A percentile compares a stretch with the other conserved stretches of the same genome.
Evolutionary conservation across 1,140 invertebrate genomes (phyloP).

Genomic region (Caenorhabditis inopinata): DNA sequence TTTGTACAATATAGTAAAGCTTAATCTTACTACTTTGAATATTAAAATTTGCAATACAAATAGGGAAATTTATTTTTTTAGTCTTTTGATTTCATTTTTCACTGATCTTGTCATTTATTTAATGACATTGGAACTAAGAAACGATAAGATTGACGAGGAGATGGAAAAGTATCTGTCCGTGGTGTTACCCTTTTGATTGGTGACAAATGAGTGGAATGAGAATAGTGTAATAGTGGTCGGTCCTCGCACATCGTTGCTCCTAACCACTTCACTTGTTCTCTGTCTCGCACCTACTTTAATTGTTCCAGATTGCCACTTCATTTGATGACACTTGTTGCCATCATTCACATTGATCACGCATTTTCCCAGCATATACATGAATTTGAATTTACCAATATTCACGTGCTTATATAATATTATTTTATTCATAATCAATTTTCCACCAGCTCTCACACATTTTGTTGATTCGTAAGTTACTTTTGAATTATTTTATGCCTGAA

Average conservation of each 20-base stretch:
- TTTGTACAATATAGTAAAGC: no score
- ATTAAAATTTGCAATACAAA: no score
- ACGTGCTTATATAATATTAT: not conserved
- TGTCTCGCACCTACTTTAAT: constrained; percentile 30
- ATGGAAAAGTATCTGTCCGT: constrained; percentile 20
- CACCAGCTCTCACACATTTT: not conserved
- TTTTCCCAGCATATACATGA: not conserved
- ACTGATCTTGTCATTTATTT: no score
- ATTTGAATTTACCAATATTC: not conserved
- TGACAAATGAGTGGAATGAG: constrained; percentile 28
- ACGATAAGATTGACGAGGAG: not conserved
- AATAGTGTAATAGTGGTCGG: constrained; percentile 5
- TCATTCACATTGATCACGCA: not conserved
- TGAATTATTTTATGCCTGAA: not conserved
- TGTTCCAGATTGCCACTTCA: constrained; percentile 33
- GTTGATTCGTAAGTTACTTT: constrained; percentile 1
- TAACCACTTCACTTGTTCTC: constrained; percentile 19
- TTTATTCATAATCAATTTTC: not conserved
- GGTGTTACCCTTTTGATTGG: constrained; percentile 32
- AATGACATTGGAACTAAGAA: not conserved
- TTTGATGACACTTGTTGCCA: constrained; percentile 17
- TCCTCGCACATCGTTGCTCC: not conserved
- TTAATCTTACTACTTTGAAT: no score
- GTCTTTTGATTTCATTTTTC: no score
- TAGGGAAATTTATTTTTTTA: no score